Evolutionary conservation across 2,797 vertebrate species (phyloP).

Genomic region (Vespertilio murinus): DNA sequence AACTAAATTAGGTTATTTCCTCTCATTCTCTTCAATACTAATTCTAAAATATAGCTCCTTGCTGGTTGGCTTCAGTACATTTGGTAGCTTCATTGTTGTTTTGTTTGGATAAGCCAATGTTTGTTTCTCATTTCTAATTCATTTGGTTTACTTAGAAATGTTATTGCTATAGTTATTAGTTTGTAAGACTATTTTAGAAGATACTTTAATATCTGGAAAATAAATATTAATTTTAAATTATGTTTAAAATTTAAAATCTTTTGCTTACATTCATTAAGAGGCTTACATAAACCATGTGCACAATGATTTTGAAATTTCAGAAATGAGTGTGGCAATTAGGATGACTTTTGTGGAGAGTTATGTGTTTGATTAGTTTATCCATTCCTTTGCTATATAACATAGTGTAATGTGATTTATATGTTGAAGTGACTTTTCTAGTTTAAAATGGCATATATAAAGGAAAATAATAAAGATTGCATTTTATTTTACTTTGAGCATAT

Average conservation of each 20-base stretch:
- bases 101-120: background rate
- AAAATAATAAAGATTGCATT: background rate
- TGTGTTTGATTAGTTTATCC: background rate
- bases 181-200: background rate
- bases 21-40: background rate
- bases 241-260: background rate
- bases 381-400: conserved; percentile 12
- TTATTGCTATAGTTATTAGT: background rate
- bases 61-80: background rate
- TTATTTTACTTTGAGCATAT: background rate
- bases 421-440: background rate
- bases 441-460: background rate
- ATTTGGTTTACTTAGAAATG: conserved; percentile 10
- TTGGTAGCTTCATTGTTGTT: background rate
- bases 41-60: background rate
- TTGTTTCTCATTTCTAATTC: background rate
- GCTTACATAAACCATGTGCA: background rate
- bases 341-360: background rate
- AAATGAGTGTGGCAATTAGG: background rate
- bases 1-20: background rate
- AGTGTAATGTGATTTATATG: background rate
- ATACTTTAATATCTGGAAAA: background rate
- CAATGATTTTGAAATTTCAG: conserved; percentile 25
- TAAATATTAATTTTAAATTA: background rate
- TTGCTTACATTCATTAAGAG: background rate